A percentile compares a stretch with the other conserved stretches of the same genome.
These are phyloP conservation scores for Heliconius ethilla DNA, from an alignment of 2,888 invertebrate species.

Conservation along the genomic window DNA sequence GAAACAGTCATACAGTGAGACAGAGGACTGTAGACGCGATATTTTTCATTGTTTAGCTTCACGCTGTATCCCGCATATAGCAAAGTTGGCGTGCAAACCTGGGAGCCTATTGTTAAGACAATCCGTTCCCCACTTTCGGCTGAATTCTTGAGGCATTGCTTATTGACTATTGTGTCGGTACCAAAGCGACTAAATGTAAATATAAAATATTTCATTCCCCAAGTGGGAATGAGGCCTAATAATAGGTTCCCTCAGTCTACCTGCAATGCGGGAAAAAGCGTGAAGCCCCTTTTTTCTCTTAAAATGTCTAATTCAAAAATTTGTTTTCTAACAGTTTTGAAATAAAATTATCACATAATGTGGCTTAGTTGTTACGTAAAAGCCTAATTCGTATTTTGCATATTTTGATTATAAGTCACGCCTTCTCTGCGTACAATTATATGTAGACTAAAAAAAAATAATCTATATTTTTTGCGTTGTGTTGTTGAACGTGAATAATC, in stretches of 20 bases:
- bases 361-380: not conserved
- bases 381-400: not conserved
- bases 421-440: constrained; percentile 11
- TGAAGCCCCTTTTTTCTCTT: not conserved
- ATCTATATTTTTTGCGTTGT: not conserved
- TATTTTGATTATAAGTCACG: not conserved
- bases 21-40: too few relatives aligned
- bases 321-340: not conserved
- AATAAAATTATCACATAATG: not conserved
- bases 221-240: not conserved
- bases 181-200: too few relatives aligned
- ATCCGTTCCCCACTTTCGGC: too few relatives aligned
- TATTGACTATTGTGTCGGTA: too few relatives aligned
- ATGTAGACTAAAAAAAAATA: not conserved
- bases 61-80: too few relatives aligned
- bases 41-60: too few relatives aligned
- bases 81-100: too few relatives aligned
- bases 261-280: not conserved
- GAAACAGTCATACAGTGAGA: too few relatives aligned
- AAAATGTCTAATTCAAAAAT: not conserved
- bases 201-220: too few relatives aligned
- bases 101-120: too few relatives aligned
- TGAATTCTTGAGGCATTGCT: too few relatives aligned
- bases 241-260: not conserved
- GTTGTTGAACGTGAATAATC: not conserved